Evolutionary conservation across 1,140 invertebrate genomes (phyloP).

Genomic region (Drosophila nigromelanica): DNA sequence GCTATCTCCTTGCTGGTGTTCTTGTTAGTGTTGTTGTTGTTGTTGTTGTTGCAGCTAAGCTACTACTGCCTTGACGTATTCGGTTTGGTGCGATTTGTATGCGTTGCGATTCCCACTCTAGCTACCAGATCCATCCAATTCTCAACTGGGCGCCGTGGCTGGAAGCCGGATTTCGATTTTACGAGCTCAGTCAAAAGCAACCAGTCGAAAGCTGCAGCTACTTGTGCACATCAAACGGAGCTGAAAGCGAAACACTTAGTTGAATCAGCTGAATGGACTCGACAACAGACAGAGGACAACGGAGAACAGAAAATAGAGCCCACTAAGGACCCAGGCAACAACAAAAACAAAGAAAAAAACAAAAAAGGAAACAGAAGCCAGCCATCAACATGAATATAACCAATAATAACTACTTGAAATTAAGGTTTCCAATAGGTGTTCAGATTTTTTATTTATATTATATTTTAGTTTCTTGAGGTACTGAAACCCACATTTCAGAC

Average conservation of each 20-base stretch:
- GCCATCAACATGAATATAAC: not conserved
- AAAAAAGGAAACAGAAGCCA: not conserved
- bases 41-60: slow-evolving; percentile 38
- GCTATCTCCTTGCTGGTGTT: slow-evolving; percentile 26
- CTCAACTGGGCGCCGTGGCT: not conserved
- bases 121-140: not conserved
- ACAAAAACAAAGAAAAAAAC: not conserved
- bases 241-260: slow-evolving; percentile 74
- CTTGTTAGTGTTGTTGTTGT: not conserved
- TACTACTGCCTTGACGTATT: slow-evolving; percentile 72
- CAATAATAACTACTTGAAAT: no score
- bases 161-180: slow-evolving; percentile 41
- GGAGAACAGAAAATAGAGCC: not conserved
- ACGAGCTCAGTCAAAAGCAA: slow-evolving; percentile 49
- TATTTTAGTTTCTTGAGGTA: no score
- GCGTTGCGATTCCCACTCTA: slow-evolving; percentile 5
- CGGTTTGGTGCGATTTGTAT: slow-evolving; percentile 77
- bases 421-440: no score
- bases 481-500: no score
- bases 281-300: slow-evolving; percentile 25
- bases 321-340: not conserved
- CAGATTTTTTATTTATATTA: no score
- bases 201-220: slow-evolving; percentile 51
- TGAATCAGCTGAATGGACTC: slow-evolving; percentile 42
- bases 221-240: slow-evolving; percentile 67